phyloP scores from a whole-genome alignment of 2,113 vertebrate species.

The Vidua chalybeata region DNA sequence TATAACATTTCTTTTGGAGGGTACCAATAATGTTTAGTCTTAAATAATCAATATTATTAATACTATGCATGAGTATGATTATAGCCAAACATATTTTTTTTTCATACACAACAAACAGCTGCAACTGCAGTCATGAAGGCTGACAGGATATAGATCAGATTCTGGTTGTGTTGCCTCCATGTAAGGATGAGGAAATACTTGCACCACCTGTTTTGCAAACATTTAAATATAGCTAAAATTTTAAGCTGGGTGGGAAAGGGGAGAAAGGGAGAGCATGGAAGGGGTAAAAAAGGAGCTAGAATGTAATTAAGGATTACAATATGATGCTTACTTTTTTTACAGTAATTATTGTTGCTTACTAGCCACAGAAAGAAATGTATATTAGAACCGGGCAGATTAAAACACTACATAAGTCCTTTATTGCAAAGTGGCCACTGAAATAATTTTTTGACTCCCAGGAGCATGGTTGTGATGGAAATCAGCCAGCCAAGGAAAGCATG shows the following conservation, averaged over 20 bases:
- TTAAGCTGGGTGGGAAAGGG: neutral
- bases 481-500: neutral
- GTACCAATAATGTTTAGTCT: neutral
- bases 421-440: neutral
- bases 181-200: neutral
- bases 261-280: neutral
- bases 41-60: neutral
- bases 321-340: neutral
- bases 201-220: neutral
- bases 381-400: neutral
- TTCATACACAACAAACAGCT: neutral
- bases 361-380: neutral
- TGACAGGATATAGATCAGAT: neutral
- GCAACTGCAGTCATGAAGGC: neutral
- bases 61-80: neutral
- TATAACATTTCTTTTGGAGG: accelerated
- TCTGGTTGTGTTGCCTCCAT: neutral
- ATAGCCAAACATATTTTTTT: neutral
- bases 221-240: neutral
- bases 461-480: neutral
- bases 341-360: neutral
- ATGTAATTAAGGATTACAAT: neutral
- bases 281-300: neutral
- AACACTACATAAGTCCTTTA: neutral
- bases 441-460: neutral